phyloP scores from a whole-genome alignment of 2,797 vertebrate genomes.

The Poecilia wingei region DNA sequence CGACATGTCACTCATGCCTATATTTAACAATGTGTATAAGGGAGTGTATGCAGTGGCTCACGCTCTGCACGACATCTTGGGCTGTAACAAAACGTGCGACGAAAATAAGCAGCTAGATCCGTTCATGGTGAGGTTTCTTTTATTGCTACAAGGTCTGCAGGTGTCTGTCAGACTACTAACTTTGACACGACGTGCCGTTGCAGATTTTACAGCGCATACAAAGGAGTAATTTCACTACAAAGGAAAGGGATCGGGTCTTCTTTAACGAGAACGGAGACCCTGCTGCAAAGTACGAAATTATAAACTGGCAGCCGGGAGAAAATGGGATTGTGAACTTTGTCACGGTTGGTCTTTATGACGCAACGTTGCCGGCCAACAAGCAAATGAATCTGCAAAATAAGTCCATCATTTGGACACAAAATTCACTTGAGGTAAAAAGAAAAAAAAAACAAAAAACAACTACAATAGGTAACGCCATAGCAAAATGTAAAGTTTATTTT shows the following conservation, averaged over 20 bases:
- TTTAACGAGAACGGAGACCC: slow-evolving; percentile 77
- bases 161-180: background rate
- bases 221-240: slow-evolving; percentile 4
- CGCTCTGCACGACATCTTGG: slow-evolving; percentile 59
- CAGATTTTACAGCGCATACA: slow-evolving; percentile 7
- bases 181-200: background rate
- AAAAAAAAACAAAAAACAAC: background rate
- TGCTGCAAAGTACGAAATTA: slow-evolving; percentile 40
- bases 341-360: slow-evolving; percentile 8
- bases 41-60: slow-evolving; percentile 74
- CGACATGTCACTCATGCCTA: slow-evolving; percentile 58
- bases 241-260: slow-evolving; percentile 42
- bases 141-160: background rate
- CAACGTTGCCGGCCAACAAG: background rate
- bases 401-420: slow-evolving; percentile 1
- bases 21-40: slow-evolving; percentile 32
- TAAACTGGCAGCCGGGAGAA: slow-evolving; percentile 4
- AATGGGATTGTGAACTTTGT: slow-evolving; percentile 1
- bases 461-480: background rate
- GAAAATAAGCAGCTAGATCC: slow-evolving; percentile 20
- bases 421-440: background rate
- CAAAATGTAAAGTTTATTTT: background rate
- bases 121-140: background rate
- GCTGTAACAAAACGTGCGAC: slow-evolving; percentile 60
- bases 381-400: slow-evolving; percentile 7